Evolutionary conservation across 2,113 vertebrate species (phyloP), one percentile per base, ranked within the genome.

Genomic region (Eudorcas thomsonii): DNA sequence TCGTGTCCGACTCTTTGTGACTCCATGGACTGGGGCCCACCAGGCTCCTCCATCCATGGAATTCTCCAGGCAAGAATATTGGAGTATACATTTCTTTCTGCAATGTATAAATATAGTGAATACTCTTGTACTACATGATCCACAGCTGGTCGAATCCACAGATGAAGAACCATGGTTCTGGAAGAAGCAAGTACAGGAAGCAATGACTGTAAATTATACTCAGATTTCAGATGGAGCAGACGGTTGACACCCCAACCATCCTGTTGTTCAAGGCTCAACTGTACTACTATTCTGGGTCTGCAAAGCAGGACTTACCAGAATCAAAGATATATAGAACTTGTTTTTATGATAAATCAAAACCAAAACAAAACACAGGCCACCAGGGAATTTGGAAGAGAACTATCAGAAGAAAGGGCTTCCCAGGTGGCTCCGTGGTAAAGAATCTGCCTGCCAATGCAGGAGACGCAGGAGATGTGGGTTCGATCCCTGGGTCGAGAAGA

Each of bases 281-380:
- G 52, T 55, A 25, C 33, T 25, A 36, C 36, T 64, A 8, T 64
- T 90, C 33, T 60, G 30, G 60, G 14, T 78, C 80, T 64, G 25
- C 30, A 67, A 23, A 62, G 54, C 36, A 89, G 90, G 43, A 81
- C 15, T 45, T 5, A 54, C 3, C 45, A 77, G 25, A 92, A 52
- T 67, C 54, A 54, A 80, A 52, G n/a, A 80, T 7, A 1, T 14
- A 57, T 0, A 54, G 28, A 80, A 77, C 33, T 67, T 88, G 19
- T 94, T 85, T 92, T 82, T 14, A 90, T 23, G 77, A 82, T n/a
- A 50, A 80, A 87, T 71, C 89, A 57, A 87, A 92, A 96, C 62
- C 33, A 88, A 74, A 88, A 81, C 30, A 67, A 57, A 94, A 88
- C 16, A 50, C 45, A 86, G 39, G 39, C 26, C 13, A 78, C 26